Base-by-base conservation (phyloP, 2,113 vertebrate species). In the Sebastes schlegelii region DNA sequence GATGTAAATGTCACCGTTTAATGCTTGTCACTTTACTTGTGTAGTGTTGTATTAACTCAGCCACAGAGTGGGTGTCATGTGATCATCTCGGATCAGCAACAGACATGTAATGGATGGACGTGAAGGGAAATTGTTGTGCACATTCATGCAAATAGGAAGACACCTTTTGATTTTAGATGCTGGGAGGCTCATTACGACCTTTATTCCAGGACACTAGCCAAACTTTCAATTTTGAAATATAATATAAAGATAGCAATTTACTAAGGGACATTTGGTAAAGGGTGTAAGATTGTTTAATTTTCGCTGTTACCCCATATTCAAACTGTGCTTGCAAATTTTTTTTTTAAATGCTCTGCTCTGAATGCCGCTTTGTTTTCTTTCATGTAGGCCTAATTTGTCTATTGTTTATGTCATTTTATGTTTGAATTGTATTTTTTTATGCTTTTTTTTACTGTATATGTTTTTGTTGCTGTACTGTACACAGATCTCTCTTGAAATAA, bases 1-100 rank as follows among this genome's bases (percentile, higher is more conserved):
- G 17, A 60, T 76, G 70, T 61, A 80, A 80, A 77, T 85, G 73
- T 77, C 78, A 80, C 26, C 21, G 8, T 77, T 70, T 9, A 34
- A 34, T 55, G 45, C 7, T 45, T 5, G 12, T 42, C 40, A 58
- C 48, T 74, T 76, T 34, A 62, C 23, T 51, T n/a, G 48, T 67
- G 43, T 17, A 16, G 46, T 72, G 43, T 54, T 42, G 45, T 34
- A 61, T 77, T 23, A 51, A 45, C 21, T 60, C 40, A 40, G 61
- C 16, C n/a, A 52, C 9, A 60, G 48, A 48, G 70, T 43, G 16
- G 54, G 21, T 62, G 74, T 10, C 34, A 19, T 12, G 40, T 58
- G 42, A 64, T 71, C n/a, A 11, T 12, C 12, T 74, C 43, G n/a
- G 8, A 13, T 43, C 68, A 51, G 67, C 45, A 72, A 9, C 52